Evolutionary conservation across 92 coral and sea anemone species (phyloP).

Genomic region (Chrysogorgia sp.): DNA sequence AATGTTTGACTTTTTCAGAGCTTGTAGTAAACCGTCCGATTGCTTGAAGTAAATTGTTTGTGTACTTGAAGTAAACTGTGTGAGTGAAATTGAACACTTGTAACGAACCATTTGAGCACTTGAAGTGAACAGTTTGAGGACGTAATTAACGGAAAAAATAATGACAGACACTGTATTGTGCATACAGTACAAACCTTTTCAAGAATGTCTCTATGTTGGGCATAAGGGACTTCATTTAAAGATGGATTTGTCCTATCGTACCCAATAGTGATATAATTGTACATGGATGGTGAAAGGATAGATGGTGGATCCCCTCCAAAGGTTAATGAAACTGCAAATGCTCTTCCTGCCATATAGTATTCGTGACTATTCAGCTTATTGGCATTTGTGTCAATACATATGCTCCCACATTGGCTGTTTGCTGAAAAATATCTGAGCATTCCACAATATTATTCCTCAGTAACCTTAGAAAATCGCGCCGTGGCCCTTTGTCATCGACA

Average conservation of each 20-base stretch:
- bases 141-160: neutral
- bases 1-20: too few species aligned
- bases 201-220: constrained; percentile 20
- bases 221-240: constrained; percentile 35
- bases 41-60: too few species aligned
- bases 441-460: constrained; percentile 18
- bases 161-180: neutral
- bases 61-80: too few species aligned
- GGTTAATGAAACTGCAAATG: constrained; percentile 25
- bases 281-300: constrained; percentile 28
- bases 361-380: constrained; percentile 23
- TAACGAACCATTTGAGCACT: too few species aligned
- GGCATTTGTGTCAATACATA: constrained; percentile 46
- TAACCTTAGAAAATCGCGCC: constrained; percentile 20
- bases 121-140: too few species aligned
- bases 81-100: too few species aligned
- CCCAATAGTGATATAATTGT: constrained; percentile 33
- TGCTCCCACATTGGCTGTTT: constrained; percentile 23
- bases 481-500: constrained; percentile 47
- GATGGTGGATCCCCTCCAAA: constrained; percentile 48
- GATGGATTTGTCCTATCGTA: constrained; percentile 35
- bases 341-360: constrained; percentile 51
- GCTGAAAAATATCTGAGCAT: constrained; percentile 24
- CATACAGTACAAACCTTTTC: constrained; percentile 9
- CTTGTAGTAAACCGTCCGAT: too few species aligned